phyloP scores from a whole-genome alignment of 2,113 vertebrate species.

The Zootoca vivipara region DNA sequence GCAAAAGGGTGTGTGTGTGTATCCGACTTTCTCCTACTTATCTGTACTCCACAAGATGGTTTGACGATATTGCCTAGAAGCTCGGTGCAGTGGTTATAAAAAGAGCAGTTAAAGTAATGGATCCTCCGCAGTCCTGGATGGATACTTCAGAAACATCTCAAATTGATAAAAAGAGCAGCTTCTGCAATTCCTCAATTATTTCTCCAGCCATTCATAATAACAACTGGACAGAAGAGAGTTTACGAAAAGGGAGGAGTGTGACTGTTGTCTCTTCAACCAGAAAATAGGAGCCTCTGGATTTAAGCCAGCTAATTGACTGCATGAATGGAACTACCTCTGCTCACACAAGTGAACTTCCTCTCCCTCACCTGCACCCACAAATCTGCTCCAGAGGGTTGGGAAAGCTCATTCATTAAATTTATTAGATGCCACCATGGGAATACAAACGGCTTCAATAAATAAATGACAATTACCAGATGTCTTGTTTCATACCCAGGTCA shows the following conservation, averaged over 20 bases:
- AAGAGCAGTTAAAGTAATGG: neutral
- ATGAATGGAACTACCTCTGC: too few relatives aligned
- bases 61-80: neutral
- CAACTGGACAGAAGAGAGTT: neutral
- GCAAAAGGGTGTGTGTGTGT: too few relatives aligned
- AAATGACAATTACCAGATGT: neutral
- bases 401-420: neutral
- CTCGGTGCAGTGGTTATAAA: neutral
- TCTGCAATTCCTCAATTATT: slow-evolving; percentile 12
- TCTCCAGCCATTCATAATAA: neutral
- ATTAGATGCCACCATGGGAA: too few relatives aligned
- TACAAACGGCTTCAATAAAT: neutral
- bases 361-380: too few relatives aligned
- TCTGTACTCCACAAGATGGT: slow-evolving; percentile 4
- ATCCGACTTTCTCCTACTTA: neutral
- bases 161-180: neutral
- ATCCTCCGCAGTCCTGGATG: neutral
- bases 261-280: neutral
- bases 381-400: neutral
- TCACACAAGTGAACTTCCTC: too few relatives aligned
- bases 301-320: too few relatives aligned
- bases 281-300: neutral
- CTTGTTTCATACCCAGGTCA: neutral
- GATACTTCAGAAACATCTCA: neutral
- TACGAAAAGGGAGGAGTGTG: neutral